Percentiles rank a stretch among this genome's conserved stretches.
phyloP scores from a whole-genome alignment of 2,888 invertebrate species.

The Gymnocheta viridis region DNA sequence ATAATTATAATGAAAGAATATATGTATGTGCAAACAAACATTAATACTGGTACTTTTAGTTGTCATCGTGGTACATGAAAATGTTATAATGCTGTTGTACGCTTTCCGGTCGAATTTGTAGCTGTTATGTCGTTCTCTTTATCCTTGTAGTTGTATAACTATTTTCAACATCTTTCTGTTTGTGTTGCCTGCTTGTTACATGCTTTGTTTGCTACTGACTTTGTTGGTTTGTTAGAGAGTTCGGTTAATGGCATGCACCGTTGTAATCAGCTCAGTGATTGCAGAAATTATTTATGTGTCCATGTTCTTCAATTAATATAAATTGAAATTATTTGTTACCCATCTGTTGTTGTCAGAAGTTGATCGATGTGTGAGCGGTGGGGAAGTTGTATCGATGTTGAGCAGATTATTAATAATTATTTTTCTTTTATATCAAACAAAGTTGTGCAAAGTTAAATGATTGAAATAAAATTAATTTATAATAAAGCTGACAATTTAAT shows the following conservation, averaged over 20 bases:
- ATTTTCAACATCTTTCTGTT: conserved; percentile 38
- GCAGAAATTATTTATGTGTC: conserved; percentile 47
- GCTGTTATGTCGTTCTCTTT: not conserved
- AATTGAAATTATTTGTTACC: conserved; percentile 45
- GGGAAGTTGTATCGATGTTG: not conserved
- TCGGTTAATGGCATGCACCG: conserved; percentile 50
- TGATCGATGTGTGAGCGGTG: not conserved
- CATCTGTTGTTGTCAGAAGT: conserved; percentile 47
- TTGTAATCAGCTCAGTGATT: conserved; percentile 55
- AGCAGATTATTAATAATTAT: not conserved
- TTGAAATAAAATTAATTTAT: too few species aligned
- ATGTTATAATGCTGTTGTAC: conserved; percentile 33
- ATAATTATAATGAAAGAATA: conserved; percentile 39
- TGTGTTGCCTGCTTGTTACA: conserved; percentile 31
- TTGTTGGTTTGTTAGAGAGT: conserved; percentile 22
- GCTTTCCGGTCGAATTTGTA: conserved; percentile 18
- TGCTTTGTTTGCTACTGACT: conserved; percentile 5
- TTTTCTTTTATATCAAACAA: not conserved
- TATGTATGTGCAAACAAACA: conserved; percentile 2
- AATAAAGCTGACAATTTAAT: too few species aligned
- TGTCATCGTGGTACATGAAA: conserved; percentile 35
- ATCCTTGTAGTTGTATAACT: not conserved
- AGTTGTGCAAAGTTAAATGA: too few species aligned
- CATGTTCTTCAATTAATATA: conserved; percentile 53
- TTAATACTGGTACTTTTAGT: conserved; percentile 17